Evolutionary conservation across 2,888 invertebrate species (phyloP).

Genomic region (Chironomus riparius): DNA sequence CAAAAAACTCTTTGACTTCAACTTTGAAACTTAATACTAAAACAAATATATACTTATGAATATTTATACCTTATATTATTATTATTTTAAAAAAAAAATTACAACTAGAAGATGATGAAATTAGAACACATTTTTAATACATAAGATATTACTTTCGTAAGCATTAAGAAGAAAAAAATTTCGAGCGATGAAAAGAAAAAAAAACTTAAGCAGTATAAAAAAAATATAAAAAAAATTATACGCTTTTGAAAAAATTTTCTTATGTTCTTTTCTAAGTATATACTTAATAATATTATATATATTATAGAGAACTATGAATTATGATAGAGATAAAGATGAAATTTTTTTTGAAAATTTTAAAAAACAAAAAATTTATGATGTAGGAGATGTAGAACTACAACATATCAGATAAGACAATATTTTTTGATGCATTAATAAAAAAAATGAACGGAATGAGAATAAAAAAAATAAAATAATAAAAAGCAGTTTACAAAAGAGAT

Average conservation of each 20-base stretch:
- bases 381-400: slow-evolving; percentile 20
- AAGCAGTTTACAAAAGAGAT: neutral
- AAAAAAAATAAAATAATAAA: neutral
- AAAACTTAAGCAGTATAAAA: neutral
- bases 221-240: neutral
- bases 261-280: neutral
- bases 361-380: neutral
- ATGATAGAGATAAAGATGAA: neutral
- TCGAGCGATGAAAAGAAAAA: neutral
- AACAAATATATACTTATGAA: too few relatives aligned
- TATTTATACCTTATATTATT: too few relatives aligned
- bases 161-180: neutral
- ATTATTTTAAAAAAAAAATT: too few relatives aligned
- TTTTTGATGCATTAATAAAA: slow-evolving; percentile 23
- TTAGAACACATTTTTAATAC: too few relatives aligned
- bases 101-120: too few relatives aligned
- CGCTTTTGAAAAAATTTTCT: neutral
- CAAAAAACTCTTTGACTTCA: too few relatives aligned
- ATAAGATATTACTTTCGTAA: too few relatives aligned
- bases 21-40: too few relatives aligned
- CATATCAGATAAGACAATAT: slow-evolving; percentile 27
- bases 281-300: neutral
- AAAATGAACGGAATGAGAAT: neutral
- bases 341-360: neutral
- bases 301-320: neutral